phyloP scores from a whole-genome alignment of 1,140 invertebrate genomes.

The Listronotus bonariensis region DNA sequence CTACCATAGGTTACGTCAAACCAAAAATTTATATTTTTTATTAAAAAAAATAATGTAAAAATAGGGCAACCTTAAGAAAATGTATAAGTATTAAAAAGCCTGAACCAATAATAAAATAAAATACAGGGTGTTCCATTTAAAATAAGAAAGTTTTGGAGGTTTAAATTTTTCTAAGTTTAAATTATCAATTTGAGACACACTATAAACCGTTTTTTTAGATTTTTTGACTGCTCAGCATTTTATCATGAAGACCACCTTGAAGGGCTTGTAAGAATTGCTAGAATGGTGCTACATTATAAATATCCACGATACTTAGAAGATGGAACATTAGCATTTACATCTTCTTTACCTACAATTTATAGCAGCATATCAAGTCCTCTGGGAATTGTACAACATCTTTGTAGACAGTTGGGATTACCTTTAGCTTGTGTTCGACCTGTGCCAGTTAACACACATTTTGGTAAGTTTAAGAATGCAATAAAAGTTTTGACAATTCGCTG shows the following conservation, averaged over 20 bases:
- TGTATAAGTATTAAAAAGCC: too few relatives aligned
- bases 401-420: slow-evolving; percentile 74
- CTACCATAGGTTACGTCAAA: too few relatives aligned
- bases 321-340: slow-evolving; percentile 73
- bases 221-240: slow-evolving; percentile 48
- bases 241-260: slow-evolving; percentile 49
- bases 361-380: slow-evolving; percentile 75
- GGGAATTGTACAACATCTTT: slow-evolving; percentile 78
- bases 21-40: too few relatives aligned
- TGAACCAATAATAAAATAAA: too few relatives aligned
- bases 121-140: too few relatives aligned
- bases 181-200: too few relatives aligned
- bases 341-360: slow-evolving; percentile 79
- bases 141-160: too few relatives aligned
- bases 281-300: slow-evolving; percentile 78
- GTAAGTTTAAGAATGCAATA: slow-evolving; percentile 45
- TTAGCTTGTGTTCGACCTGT: slow-evolving; percentile 82
- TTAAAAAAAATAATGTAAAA: too few relatives aligned
- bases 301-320: slow-evolving; percentile 82
- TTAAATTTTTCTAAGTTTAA: too few relatives aligned
- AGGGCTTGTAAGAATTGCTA: slow-evolving; percentile 67
- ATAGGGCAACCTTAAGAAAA: too few relatives aligned
- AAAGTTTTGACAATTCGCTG: background rate
- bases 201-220: slow-evolving; percentile 23
- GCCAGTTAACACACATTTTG: slow-evolving; percentile 75